Conservation (phyloP, 2,888 invertebrate species). For the Pollenia griseotomentosa region DNA sequence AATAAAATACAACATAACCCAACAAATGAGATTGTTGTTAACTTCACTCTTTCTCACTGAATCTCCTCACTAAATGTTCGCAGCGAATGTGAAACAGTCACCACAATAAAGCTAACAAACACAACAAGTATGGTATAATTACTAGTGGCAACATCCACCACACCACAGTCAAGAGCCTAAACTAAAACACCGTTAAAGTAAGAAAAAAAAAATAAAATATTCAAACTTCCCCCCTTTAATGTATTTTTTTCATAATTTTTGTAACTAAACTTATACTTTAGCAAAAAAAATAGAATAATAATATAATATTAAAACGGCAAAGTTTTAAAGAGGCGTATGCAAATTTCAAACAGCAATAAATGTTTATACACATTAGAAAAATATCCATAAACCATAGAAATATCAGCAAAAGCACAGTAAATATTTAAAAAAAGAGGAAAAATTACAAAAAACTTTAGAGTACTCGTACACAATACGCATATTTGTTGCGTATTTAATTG, state of each 20-base stretch:
- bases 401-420: not conserved
- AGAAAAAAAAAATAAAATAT: constrained; percentile 3
- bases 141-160: constrained; percentile 18
- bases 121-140: constrained; percentile 42
- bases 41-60: not conserved
- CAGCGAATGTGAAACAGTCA: not conserved
- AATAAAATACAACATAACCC: not conserved
- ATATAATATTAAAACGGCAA: not conserved
- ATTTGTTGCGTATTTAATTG: constrained; percentile 67
- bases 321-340: constrained; percentile 44
- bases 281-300: not conserved
- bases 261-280: not conserved
- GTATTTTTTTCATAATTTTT: not conserved
- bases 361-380: constrained; percentile 9
- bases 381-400: constrained; percentile 20
- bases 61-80: not conserved
- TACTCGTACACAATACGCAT: constrained; percentile 32
- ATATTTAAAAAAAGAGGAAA: constrained; percentile 2
- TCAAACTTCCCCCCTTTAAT: constrained; percentile 7
- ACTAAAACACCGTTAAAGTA: constrained; percentile 23
- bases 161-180: constrained; percentile 12
- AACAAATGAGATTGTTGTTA: constrained; percentile 2
- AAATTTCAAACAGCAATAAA: constrained; percentile 40
- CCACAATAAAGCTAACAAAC: constrained; percentile 18
- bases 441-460: not conserved